Evolutionary conservation across 2,113 vertebrate genomes (phyloP).

Genomic region (Psettodes erumei): DNA sequence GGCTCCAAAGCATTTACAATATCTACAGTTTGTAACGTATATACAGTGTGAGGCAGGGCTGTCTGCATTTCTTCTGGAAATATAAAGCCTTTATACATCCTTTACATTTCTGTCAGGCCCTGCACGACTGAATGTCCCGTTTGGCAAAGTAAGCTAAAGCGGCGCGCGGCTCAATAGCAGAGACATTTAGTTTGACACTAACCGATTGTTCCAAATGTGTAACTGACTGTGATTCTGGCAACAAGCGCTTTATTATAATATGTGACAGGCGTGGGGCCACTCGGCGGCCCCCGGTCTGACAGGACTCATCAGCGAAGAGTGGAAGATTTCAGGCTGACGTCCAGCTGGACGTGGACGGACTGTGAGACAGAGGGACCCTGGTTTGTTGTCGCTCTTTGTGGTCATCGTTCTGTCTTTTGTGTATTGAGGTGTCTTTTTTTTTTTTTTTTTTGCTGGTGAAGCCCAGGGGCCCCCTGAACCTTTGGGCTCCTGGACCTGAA

Average conservation of each 20-base stretch:
- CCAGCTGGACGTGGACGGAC: conserved; percentile 6
- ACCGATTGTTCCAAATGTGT: conserved; percentile 23
- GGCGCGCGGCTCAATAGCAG: conserved; percentile 12
- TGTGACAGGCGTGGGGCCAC: neutral
- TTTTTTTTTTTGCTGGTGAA: neutral
- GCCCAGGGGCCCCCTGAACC: neutral
- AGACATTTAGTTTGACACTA: conserved; percentile 19
- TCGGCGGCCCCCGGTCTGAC: neutral
- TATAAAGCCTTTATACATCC: conserved; percentile 52
- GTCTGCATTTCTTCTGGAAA: conserved; percentile 32
- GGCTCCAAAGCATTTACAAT: conserved; percentile 42
- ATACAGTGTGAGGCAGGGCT: conserved; percentile 18
- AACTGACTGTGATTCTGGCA: conserved; percentile 28
- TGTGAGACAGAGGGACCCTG: neutral
- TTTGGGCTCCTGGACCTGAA: neutral
- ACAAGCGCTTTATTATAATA: conserved; percentile 39
- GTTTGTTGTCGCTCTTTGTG: neutral
- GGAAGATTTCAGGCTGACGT: neutral
- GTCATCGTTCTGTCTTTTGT: neutral
- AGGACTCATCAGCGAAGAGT: neutral
- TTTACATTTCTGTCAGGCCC: conserved; percentile 33
- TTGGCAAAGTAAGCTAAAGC: conserved; percentile 21
- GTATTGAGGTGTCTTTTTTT: neutral
- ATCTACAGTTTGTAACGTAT: conserved; percentile 42
- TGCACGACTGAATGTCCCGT: neutral